These are phyloP conservation scores for Grammomys dolichurus DNA, from an alignment of 2,113 vertebrate genomes.

Conservation along the genomic window DNA sequence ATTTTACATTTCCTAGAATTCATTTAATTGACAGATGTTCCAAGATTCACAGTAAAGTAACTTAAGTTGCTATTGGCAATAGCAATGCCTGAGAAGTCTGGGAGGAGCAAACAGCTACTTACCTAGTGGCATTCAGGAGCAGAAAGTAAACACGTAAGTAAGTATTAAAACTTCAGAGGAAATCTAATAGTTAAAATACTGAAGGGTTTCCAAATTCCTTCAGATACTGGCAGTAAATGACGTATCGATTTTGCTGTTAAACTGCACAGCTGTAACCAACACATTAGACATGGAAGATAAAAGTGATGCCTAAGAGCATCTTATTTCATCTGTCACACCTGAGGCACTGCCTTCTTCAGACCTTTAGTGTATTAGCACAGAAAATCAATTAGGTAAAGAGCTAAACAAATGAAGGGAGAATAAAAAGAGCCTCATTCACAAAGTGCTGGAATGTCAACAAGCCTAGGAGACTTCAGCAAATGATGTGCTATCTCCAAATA, in stretches of 20 bases:
- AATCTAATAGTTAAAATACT: conserved; percentile 87
- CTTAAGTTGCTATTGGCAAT: conserved; percentile 52
- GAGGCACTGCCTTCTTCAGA: conserved; percentile 88
- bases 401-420: conserved; percentile 89
- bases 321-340: conserved; percentile 91
- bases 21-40: conserved; percentile 81
- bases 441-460: conserved; percentile 81
- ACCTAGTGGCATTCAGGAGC: neutral
- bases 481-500: conserved; percentile 79
- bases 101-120: neutral
- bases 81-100: neutral
- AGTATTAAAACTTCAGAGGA: conserved; percentile 68
- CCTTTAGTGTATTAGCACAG: conserved; percentile 89
- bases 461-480: conserved; percentile 77
- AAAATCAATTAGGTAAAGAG: conserved; percentile 92
- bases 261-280: conserved; percentile 90
- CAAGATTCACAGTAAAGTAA: conserved; percentile 52
- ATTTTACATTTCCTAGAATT: conserved; percentile 77
- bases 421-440: conserved; percentile 84
- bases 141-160: conserved; percentile 4
- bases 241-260: conserved; percentile 91
- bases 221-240: conserved; percentile 87
- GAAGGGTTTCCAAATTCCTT: conserved; percentile 86
- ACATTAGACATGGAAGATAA: conserved; percentile 91
- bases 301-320: conserved; percentile 89